Evolutionary conservation across 2,797 vertebrate species (phyloP), one percentile per base, ranked within the genome.

Genomic region (Discoglossus pictus): DNA sequence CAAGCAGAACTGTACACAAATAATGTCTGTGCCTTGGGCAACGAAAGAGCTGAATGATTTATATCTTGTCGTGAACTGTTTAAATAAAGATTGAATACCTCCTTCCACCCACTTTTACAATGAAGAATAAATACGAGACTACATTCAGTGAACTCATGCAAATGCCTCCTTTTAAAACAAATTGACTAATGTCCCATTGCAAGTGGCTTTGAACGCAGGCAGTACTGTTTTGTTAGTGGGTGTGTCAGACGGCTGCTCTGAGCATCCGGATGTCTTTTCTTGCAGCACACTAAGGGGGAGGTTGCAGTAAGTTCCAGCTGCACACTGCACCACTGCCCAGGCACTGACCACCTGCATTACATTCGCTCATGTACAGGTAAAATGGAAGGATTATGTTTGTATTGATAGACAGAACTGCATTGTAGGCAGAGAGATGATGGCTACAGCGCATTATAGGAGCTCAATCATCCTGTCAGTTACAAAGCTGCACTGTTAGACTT

Each of bases 151-250:
- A 4, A 31, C 4, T 31, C 27, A 31, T 31, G 27, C 27, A 31
- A 4, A 31, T 31, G 27, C 8, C n/a, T n/a, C n/a, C n/a, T 31
- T 31, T 31, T 4, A 31, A 31, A 8, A 8, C 27, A 31, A 8
- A 31, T 4, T 31, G 27, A 31, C 27, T 8, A 8, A 31, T 31
- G 27, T 31, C 27, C 27, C 27, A 4, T 31, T 31, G 27, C n/a
- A 51, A 35, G 47, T 44, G 65, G 2, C 12, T 46, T 38, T 16
- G 25, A 17, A 9, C 36, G 24, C 52, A 48, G 61, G 27, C 40
- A 25, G 38, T 36, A 34, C 20, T 51, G 36, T 64, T 64, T 10
- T 63, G 61, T 64, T 64, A 43, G 68, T 38, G 46, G 68, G 68
- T 58, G 68, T 71, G 68, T 71, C 60, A 31, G n/a, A 6, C 47